Base-by-base conservation (phyloP, 2,888 invertebrate species). In the Andrena fulva region DNA sequence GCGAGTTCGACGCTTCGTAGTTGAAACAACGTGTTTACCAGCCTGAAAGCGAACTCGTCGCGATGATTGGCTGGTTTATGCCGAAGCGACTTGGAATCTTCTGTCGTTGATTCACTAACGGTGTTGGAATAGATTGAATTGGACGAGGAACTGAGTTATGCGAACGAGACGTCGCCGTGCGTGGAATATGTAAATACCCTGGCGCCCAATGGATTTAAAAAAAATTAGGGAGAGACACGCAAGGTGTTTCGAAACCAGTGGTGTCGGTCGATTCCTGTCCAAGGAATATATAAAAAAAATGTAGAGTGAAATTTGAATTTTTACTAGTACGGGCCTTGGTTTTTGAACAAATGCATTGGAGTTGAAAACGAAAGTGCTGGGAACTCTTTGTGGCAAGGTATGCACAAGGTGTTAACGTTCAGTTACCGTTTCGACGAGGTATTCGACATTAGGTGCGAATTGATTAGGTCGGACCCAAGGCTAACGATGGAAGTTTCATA, bases 401-500 rank as follows among this genome's bases (percentile, higher is more conserved):
- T 56, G 4, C n/a, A 29, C 20, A n/a, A 67, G 20, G 29, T 48
- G 7, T 48, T 60, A 8, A 12, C 42, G 16, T 62, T 68, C 16
- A 31, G 10, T 59, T n/a, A 3, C 20, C n/a, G 6, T 71, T 71
- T 50, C 66, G 20, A 54, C 4, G 20, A 74, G 62, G 60, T 8
- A 54, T 20, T 42, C 66, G 59, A 60, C n/a, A 56, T 73, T 67
- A 63, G 56, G 8, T 29, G 33, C 8, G 31, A 24, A 70, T 73
- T 60, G 70, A 80, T 80, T 74, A 78, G 62, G 50, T 62, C 27
- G 33, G 16, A 66, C 50, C 12, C 83, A 75, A 81, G 63, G 76
- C 24, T 70, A 64, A 48, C n/a, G 64, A 20, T 35, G 71, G 12
- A 68, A 35, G 31, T 59, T 86, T 86, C 73, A 70, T 74, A 80